A percentile compares a stretch with the other conserved stretches of the same genome.
These are phyloP conservation scores for Pemphredon lugubris DNA, from an alignment of 2,888 invertebrate species.

Conservation along the genomic window DNA sequence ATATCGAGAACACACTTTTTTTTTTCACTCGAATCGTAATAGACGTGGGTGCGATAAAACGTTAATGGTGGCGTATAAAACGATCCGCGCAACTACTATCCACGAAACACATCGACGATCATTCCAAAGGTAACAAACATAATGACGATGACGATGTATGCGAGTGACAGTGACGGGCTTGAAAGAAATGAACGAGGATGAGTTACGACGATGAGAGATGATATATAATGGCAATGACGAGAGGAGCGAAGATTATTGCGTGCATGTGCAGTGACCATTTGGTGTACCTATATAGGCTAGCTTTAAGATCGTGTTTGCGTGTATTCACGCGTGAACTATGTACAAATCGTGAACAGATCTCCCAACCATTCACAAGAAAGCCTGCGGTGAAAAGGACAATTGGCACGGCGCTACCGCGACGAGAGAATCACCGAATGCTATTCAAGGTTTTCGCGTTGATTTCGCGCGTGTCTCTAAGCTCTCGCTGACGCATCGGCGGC, in stretches of 20 bases:
- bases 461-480: too few species aligned
- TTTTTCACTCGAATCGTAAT: too few species aligned
- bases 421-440: background rate
- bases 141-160: background rate
- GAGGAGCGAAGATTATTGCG: slow-evolving; percentile 69
- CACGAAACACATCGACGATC: too few species aligned
- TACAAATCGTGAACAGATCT: slow-evolving; percentile 58
- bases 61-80: too few species aligned
- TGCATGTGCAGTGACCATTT: slow-evolving; percentile 68
- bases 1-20: too few species aligned
- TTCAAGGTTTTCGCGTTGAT: too few species aligned
- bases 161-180: background rate
- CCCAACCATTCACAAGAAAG: slow-evolving; percentile 66
- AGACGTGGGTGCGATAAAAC: too few species aligned
- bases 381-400: slow-evolving; percentile 30
- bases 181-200: too few species aligned
- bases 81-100: too few species aligned
- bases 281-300: slow-evolving; percentile 68
- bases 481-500: too few species aligned
- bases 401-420: slow-evolving; percentile 20
- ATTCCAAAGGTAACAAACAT: background rate
- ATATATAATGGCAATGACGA: slow-evolving; percentile 55
- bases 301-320: slow-evolving; percentile 63
- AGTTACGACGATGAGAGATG: slow-evolving; percentile 4
- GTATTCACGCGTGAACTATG: slow-evolving; percentile 65